Conservation (phyloP, 2,113 vertebrate genomes). For the Mirounga angustirostris region DNA sequence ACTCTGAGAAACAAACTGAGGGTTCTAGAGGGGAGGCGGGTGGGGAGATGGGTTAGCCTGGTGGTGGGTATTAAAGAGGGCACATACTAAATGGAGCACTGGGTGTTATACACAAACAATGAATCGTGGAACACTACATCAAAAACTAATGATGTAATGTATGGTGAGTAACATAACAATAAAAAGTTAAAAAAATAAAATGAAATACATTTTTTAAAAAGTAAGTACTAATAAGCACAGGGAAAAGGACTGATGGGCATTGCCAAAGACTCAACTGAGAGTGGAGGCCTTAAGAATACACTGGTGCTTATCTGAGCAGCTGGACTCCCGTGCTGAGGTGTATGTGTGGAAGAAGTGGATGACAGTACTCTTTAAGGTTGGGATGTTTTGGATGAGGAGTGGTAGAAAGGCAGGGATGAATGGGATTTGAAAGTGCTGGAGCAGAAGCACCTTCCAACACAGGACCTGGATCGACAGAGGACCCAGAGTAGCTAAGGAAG, state of each 20-base stretch:
- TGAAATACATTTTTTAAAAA: not conserved
- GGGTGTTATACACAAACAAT: too few relatives aligned
- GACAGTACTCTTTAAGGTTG: not conserved
- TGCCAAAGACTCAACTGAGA: not conserved
- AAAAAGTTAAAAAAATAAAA: too few relatives aligned
- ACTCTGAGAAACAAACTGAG: too few relatives aligned
- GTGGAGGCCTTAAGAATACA: rapidly evolving
- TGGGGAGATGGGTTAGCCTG: too few relatives aligned
- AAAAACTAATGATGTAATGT: too few relatives aligned
- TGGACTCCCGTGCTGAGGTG: not conserved
- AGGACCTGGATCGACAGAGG: not conserved
- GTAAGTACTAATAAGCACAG: not conserved
- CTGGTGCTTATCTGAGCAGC: not conserved
- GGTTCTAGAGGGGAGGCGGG: too few relatives aligned
- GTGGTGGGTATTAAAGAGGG: too few relatives aligned
- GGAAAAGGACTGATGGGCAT: not conserved
- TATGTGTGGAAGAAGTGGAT: not conserved
- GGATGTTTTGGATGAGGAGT: not conserved
- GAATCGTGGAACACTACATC: too few relatives aligned
- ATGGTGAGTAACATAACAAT: too few relatives aligned
- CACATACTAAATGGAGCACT: too few relatives aligned
- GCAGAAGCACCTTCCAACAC: not conserved
- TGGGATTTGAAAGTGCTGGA: not conserved
- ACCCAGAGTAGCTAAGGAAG: not conserved
- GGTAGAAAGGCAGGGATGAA: not conserved